Conservation (phyloP, 2,888 invertebrate genomes). For the Tyria jacobaeae region DNA sequence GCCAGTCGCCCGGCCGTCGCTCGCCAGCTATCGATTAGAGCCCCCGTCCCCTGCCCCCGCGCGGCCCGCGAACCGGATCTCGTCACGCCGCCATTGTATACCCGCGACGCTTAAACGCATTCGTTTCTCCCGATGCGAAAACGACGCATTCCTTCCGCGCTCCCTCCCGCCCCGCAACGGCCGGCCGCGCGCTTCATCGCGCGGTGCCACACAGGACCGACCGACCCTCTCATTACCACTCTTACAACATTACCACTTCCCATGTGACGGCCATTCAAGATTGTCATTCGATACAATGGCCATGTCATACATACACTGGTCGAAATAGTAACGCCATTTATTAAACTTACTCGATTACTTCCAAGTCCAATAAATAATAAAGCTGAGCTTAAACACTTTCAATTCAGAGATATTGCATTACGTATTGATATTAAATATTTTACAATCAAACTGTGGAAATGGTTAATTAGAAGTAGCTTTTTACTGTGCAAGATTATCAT, state of each 20-base stretch:
- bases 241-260: conserved; percentile 65
- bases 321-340: background rate
- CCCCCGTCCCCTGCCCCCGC: conserved; percentile 76
- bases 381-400: no score
- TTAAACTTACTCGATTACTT: background rate
- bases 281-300: conserved; percentile 41
- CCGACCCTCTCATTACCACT: conserved; percentile 81
- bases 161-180: conserved; percentile 73
- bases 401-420: no score
- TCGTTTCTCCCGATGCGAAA: conserved; percentile 87
- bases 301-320: conserved; percentile 20
- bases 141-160: conserved; percentile 87
- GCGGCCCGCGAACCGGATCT: conserved; percentile 86
- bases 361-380: no score
- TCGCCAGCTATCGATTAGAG: conserved; percentile 87
- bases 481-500: no score
- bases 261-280: conserved; percentile 33
- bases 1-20: conserved; percentile 86
- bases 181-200: conserved; percentile 66
- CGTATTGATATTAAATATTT: no score
- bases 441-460: no score
- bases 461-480: no score
- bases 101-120: conserved; percentile 87
- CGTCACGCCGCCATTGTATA: conserved; percentile 87
- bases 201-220: conserved; percentile 68